These are phyloP conservation scores for Heteromormyrus szaboi DNA, from an alignment of 2,797 vertebrate species.

Conservation along the genomic window DNA sequence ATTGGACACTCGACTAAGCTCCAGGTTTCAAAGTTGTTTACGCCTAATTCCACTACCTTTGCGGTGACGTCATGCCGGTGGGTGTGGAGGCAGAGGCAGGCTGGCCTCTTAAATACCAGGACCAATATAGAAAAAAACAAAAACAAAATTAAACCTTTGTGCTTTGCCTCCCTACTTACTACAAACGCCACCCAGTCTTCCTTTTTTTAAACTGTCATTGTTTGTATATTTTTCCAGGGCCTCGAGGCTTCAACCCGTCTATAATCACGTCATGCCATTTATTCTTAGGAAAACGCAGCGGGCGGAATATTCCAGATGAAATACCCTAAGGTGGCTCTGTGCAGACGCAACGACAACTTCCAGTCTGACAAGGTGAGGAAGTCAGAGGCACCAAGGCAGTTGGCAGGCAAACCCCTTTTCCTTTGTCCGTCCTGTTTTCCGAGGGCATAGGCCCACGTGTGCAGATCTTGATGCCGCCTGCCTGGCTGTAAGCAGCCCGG, in stretches of 20 bases:
- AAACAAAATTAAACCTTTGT: neutral
- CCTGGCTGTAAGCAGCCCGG: neutral
- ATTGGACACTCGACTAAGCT: neutral
- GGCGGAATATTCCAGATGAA: constrained; percentile 24
- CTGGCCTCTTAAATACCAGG: neutral
- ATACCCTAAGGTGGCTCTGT: constrained; percentile 32
- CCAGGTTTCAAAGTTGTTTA: neutral
- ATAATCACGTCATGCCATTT: constrained; percentile 44
- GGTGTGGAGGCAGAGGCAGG: neutral
- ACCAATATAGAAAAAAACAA: neutral
- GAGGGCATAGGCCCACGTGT: constrained; percentile 24
- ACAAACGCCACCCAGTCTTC: neutral
- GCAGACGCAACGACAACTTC: constrained; percentile 31
- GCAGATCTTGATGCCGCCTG: neutral
- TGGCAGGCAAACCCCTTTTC: constrained; percentile 35
- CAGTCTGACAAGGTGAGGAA: constrained; percentile 29
- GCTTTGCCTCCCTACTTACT: neutral
- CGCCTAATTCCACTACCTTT: neutral
- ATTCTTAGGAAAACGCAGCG: constrained; percentile 31
- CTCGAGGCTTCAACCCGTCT: constrained; percentile 16
- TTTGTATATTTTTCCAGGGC: constrained; percentile 40
- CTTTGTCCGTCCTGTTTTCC: constrained; percentile 18
- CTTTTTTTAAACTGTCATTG: neutral
- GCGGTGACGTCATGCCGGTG: neutral
- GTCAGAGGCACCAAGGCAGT: constrained; percentile 23